A percentile compares a stretch with the other conserved stretches of the same genome.
Conservation (phyloP, 2,888 invertebrate species). For the Mesorhabditis spiculigera region DNA sequence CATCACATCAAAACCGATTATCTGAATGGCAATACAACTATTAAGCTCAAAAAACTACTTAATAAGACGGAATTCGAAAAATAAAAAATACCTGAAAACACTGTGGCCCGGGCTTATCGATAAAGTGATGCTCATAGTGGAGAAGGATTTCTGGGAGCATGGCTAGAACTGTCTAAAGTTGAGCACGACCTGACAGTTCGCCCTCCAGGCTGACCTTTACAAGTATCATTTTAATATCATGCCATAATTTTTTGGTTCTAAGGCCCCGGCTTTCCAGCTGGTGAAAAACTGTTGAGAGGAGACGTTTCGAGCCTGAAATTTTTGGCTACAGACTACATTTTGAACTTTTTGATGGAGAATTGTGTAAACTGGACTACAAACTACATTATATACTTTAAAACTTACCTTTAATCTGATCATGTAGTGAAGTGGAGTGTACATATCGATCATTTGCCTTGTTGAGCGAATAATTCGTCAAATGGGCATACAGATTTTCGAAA, state of each 20-base stretch:
- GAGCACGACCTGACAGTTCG: not conserved
- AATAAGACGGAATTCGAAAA: no score
- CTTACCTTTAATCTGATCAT: constrained; percentile 52
- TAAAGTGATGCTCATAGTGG: constrained; percentile 57
- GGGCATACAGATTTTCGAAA: constrained; percentile 61
- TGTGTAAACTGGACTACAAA: not conserved
- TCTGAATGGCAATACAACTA: no score
- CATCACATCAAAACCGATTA: constrained; percentile 64
- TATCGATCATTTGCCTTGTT: constrained; percentile 62
- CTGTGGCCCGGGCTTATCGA: constrained; percentile 57
- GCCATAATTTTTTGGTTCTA: constrained; percentile 60
- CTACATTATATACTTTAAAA: not conserved
- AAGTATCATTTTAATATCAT: constrained; percentile 61
- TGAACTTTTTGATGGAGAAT: not conserved
- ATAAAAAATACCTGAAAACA: no score
- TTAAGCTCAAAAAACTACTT: no score
- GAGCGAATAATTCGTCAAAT: constrained; percentile 64
- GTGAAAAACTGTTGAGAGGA: constrained; percentile 61
- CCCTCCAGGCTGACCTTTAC: constrained; percentile 53
- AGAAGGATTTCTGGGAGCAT: constrained; percentile 62
- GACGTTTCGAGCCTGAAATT: constrained; percentile 61
- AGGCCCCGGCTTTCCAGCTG: constrained; percentile 57
- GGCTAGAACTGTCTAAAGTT: constrained; percentile 61
- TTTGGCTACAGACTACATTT: no score
- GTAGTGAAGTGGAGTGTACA: constrained; percentile 54